phyloP scores from a whole-genome alignment of 1,140 invertebrate genomes.

The Bombus consobrinus region DNA sequence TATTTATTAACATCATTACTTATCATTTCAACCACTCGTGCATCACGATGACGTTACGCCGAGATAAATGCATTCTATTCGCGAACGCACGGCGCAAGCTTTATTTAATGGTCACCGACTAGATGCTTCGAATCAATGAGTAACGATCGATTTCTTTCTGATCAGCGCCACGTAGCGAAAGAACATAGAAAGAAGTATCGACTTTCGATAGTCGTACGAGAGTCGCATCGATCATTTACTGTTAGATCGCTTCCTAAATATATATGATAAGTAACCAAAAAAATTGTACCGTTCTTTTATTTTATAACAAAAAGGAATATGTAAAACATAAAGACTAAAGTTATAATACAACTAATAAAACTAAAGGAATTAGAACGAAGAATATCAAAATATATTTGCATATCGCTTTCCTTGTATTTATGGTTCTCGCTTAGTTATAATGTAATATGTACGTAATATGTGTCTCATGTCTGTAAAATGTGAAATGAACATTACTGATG shows the following conservation, averaged over 20 bases:
- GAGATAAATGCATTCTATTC: conserved; percentile 68
- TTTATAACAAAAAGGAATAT: background rate
- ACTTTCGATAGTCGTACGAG: background rate
- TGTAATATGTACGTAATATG: too few species aligned
- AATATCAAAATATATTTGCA: too few species aligned
- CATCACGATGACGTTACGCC: conserved; percentile 64
- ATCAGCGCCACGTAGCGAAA: background rate
- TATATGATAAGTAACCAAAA: background rate
- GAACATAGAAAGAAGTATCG: background rate
- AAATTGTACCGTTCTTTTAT: background rate
- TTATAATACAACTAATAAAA: too few species aligned
- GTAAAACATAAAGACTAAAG: background rate
- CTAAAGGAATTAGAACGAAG: too few species aligned
- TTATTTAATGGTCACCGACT: background rate
- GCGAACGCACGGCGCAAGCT: background rate
- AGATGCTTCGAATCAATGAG: background rate
- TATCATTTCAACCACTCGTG: conserved; percentile 73
- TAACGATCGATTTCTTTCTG: background rate
- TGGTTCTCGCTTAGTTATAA: too few species aligned
- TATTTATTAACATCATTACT: conserved; percentile 74
- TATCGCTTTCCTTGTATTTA: too few species aligned
- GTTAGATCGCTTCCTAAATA: background rate
- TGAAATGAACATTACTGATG: too few species aligned
- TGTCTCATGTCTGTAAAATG: too few species aligned
- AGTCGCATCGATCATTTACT: background rate